Base-by-base conservation (phyloP, 2,113 vertebrate species). In the Coracopsis vasa region DNA sequence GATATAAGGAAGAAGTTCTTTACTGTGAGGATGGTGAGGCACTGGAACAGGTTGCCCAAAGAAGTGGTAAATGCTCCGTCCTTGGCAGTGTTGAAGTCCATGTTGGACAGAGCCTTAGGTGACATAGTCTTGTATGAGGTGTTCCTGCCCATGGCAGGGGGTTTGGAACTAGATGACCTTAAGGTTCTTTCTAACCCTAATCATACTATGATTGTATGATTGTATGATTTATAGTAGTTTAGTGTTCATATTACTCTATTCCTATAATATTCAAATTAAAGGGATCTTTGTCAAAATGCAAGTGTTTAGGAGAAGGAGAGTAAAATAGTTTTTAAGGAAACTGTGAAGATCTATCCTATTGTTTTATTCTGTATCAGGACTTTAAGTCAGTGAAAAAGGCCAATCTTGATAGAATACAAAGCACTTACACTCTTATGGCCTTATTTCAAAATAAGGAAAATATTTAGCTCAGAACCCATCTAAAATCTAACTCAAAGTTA, bases 391-490 rank as follows among this genome's bases (percentile, higher is more conserved):
- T 56, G 51, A 42, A 85, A 85, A 87, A 51, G 24, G 5, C 4
- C 13, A 66, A 45, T 6, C 6, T 25, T 73, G 31, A 88, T 58
- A 42, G 65, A 74, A 53, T 35, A 42, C 2, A n/a, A 53, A 53
- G 13, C 54, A 37, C 16, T 72, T 62, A 50, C 25, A 25, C 0
- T 23, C 2, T 61, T 39, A 28, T 0, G 1, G 17, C 3, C n/a
- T 67, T 58, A 42, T 82, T 83, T 92, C 31, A 79, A 71, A 89
- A 51, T 29, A 65, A 39, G 5, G 28, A 44, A 78, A 92, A 54
- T 14, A 0, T 50, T 54, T 86, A 35, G 3, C n/a, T 87, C 31
- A 74, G 28, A 74, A 65, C 2, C 3, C 12, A 24, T 66, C 41
- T 62, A 48, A 69, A 65, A 47, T 72, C n/a, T 74, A 31, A 31